Evolutionary conservation across 2,797 vertebrate species (phyloP).

Genomic region (Acanthurus lineatus): DNA sequence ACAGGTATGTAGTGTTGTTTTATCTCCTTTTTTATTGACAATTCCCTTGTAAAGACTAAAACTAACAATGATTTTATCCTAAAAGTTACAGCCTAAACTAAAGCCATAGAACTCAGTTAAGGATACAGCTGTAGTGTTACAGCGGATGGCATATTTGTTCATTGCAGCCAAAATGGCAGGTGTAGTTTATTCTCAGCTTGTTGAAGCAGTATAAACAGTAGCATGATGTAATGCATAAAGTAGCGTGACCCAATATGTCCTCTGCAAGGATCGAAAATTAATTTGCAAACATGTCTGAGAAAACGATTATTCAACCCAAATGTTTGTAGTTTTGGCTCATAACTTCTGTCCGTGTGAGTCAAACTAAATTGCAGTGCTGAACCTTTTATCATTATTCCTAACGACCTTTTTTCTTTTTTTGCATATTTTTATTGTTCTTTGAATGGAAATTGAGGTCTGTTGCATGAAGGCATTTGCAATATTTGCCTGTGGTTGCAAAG

Average conservation of each 20-base stretch:
- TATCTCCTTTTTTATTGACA: too few species aligned
- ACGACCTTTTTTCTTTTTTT: background rate
- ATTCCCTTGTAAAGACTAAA: too few species aligned
- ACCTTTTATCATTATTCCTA: background rate
- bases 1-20: conserved; percentile 86
- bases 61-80: too few species aligned
- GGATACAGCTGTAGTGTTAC: background rate
- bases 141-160: background rate
- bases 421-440: background rate
- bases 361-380: background rate
- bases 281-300: background rate
- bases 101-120: background rate
- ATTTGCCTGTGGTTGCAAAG: background rate
- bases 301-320: background rate
- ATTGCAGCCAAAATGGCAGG: too few species aligned
- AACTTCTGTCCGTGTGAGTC: background rate
- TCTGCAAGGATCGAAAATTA: background rate
- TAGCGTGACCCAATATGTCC: background rate
- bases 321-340: background rate
- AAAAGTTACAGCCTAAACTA: too few species aligned
- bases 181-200: background rate
- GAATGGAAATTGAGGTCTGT: background rate
- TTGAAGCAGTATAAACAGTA: background rate
- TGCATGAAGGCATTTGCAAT: background rate
- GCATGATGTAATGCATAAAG: background rate